phyloP scores from a whole-genome alignment of 2,113 vertebrate species.

The Corynorhinus townsendii region DNA sequence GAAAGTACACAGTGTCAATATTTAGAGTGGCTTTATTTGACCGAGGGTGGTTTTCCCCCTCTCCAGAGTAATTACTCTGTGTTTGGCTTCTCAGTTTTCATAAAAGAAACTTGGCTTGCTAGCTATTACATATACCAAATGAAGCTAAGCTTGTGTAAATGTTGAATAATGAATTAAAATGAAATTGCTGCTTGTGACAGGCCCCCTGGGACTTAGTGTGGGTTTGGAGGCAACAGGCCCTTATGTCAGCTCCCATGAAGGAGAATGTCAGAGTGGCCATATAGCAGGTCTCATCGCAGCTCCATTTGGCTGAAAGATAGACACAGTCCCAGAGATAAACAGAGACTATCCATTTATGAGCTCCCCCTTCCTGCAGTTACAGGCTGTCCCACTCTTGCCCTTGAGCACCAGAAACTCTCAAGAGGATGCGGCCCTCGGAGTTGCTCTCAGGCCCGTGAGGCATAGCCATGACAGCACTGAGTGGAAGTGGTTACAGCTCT shows the following conservation, averaged over 20 bases:
- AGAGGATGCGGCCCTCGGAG: background rate
- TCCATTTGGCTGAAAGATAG: background rate
- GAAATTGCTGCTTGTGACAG: slow-evolving; percentile 60
- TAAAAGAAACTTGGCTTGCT: slow-evolving; percentile 72
- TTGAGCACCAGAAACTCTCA: background rate
- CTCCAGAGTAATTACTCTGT: slow-evolving; percentile 70
- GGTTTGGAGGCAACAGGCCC: background rate
- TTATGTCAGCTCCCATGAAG: background rate
- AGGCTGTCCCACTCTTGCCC: background rate
- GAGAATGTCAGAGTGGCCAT: background rate
- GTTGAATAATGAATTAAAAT: slow-evolving; percentile 76
- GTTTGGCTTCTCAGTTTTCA: slow-evolving; percentile 74
- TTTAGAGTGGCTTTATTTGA: slow-evolving; percentile 72
- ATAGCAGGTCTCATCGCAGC: background rate
- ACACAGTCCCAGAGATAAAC: background rate
- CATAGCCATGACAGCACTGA: background rate
- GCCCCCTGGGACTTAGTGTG: slow-evolving; percentile 10
- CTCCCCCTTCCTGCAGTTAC: background rate
- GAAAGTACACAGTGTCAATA: slow-evolving; percentile 68
- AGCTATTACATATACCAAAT: slow-evolving; percentile 69
- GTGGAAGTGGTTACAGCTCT: background rate
- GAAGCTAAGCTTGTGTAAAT: slow-evolving; percentile 76
- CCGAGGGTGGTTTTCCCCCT: slow-evolving; percentile 50
- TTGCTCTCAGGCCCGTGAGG: background rate
- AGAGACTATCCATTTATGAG: background rate